These are phyloP conservation scores for Seriola rivoliana DNA, from an alignment of 2,113 vertebrate species.

Conservation along the genomic window DNA sequence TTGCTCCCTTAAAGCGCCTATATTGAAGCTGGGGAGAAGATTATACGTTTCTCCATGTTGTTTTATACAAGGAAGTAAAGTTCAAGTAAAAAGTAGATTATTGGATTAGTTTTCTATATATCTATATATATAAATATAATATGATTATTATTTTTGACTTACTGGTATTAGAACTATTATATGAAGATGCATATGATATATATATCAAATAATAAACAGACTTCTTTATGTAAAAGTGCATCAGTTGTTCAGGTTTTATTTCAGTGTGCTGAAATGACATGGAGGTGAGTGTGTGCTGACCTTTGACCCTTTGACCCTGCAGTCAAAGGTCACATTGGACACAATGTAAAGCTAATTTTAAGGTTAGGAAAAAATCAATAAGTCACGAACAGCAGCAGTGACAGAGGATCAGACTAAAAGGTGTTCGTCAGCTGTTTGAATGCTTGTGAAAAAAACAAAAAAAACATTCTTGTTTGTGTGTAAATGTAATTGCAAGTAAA, in stretches of 20 bases:
- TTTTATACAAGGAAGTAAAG: conserved; percentile 83
- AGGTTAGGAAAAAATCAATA: background rate
- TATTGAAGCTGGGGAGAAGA: conserved; percentile 79
- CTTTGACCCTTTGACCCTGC: conserved; percentile 34
- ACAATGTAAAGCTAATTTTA: background rate
- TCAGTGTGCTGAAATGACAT: background rate
- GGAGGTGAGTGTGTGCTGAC: background rate
- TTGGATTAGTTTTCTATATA: conserved; percentile 88
- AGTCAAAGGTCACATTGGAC: conserved; percentile 5
- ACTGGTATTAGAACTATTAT: conserved; percentile 85
- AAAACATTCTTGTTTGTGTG: background rate
- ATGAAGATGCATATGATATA: conserved; percentile 82
- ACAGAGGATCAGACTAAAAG: background rate
- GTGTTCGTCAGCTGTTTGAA: background rate
- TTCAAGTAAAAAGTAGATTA: conserved; percentile 84
- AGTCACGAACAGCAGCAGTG: background rate
- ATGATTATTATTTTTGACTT: conserved; percentile 88
- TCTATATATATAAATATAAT: conserved; percentile 78
- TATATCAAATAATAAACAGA: conserved; percentile 85
- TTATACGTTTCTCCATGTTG: conserved; percentile 79
- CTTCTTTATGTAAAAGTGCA: conserved; percentile 82
- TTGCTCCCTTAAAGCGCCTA: conserved; percentile 78
- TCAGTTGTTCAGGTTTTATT: conserved; percentile 52
- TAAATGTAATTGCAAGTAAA: background rate
- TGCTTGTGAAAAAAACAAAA: background rate